Conservation (phyloP, 1,140 invertebrate species). For the Diachasma alloeum region DNA sequence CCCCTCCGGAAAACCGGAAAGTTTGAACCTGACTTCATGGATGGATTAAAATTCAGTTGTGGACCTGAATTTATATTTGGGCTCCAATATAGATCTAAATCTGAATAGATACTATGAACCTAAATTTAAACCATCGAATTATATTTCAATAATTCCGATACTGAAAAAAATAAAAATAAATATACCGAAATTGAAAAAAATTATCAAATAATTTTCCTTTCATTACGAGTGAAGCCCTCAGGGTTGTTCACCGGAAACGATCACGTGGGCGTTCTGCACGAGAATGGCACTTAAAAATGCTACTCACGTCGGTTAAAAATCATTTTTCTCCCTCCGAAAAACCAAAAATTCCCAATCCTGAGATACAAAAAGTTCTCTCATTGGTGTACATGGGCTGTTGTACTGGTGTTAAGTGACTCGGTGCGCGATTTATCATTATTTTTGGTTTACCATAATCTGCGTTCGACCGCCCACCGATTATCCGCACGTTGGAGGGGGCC, state of each 20-base stretch:
- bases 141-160: background rate
- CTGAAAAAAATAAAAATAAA: no score
- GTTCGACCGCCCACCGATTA: slow-evolving; percentile 52
- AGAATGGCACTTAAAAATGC: background rate
- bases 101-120: no score
- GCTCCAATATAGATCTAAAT: no score
- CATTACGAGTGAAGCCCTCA: background rate
- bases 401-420: slow-evolving; percentile 1
- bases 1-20: background rate
- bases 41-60: no score
- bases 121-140: no score
- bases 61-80: no score
- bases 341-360: background rate
- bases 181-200: background rate
- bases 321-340: background rate
- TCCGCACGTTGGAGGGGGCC: slow-evolving; percentile 44
- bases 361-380: background rate
- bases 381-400: background rate
- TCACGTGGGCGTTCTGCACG: background rate
- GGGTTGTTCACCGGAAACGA: background rate
- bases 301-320: background rate
- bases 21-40: no score
- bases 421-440: slow-evolving; percentile 51
- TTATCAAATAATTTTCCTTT: background rate
- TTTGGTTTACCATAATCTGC: slow-evolving; percentile 54